phyloP scores from a whole-genome alignment of 1,140 invertebrate species.

The Heterodera carotae region DNA sequence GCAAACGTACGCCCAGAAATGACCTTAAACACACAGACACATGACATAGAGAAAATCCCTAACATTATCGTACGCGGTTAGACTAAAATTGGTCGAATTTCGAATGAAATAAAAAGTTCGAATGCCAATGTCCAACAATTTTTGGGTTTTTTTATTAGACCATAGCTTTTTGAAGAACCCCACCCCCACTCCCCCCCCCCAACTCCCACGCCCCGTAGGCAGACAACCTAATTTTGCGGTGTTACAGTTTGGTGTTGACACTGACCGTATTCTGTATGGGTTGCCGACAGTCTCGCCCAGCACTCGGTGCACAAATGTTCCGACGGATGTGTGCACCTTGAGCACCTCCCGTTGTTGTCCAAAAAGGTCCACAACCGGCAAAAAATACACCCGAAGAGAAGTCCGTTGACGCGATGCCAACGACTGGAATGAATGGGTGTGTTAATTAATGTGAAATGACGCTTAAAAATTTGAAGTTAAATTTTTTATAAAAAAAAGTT shows the following conservation, averaged over 20 bases:
- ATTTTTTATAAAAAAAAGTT: no score
- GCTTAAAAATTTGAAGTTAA: background rate
- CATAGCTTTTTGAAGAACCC: no score
- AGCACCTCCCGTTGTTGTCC: slow-evolving; percentile 73
- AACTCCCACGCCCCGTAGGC: no score
- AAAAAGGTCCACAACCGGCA: slow-evolving; percentile 36
- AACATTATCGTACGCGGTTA: no score
- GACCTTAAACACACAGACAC: slow-evolving; percentile 68
- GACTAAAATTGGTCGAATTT: no score
- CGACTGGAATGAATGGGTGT: slow-evolving; percentile 24
- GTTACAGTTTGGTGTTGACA: no score
- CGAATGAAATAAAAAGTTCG: background rate
- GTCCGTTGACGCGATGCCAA: slow-evolving; percentile 33
- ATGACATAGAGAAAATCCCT: no score
- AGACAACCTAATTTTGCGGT: no score
- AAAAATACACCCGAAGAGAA: slow-evolving; percentile 38
- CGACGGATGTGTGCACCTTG: slow-evolving; percentile 88
- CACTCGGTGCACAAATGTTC: slow-evolving; percentile 79
- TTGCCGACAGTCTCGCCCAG: slow-evolving; percentile 55
- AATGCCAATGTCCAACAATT: background rate
- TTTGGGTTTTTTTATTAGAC: no score
- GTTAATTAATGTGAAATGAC: slow-evolving; percentile 14
- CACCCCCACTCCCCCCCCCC: no score
- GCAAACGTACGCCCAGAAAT: slow-evolving; percentile 83
- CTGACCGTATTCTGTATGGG: slow-evolving; percentile 48